Conservation (phyloP, 2,888 invertebrate genomes). For the Campopleginae sp. region DNA sequence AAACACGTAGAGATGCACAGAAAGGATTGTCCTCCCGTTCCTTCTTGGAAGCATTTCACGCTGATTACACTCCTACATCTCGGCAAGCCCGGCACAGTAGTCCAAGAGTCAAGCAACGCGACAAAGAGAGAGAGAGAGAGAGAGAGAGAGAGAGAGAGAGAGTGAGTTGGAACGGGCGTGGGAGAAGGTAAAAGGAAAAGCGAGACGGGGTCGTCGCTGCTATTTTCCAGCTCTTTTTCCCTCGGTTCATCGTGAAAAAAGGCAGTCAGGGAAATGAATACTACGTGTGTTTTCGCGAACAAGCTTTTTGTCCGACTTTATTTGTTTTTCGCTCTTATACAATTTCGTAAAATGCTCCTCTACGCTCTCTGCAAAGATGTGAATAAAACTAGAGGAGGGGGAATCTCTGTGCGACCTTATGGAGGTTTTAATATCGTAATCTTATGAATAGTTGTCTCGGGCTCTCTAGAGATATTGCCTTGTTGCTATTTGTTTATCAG, state of each 20-base stretch:
- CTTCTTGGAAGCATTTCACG: constrained; percentile 74
- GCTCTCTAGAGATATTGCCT: background rate
- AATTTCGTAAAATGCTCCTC: constrained; percentile 48
- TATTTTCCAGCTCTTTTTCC: constrained; percentile 60
- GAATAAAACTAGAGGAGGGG: constrained; percentile 21
- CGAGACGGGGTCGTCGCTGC: constrained; percentile 38
- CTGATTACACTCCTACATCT: constrained; percentile 75
- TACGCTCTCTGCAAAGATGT: background rate
- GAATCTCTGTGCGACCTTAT: background rate
- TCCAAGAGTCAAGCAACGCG: constrained; percentile 60
- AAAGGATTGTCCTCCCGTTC: constrained; percentile 68
- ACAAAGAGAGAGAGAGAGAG: constrained; percentile 35
- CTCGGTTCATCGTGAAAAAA: constrained; percentile 47
- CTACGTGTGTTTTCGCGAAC: constrained; percentile 54
- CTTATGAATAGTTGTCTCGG: background rate
- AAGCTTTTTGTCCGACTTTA: constrained; percentile 45
- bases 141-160: constrained; percentile 33
- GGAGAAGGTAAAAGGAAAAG: background rate
- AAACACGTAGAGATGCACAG: constrained; percentile 70
- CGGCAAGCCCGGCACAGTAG: constrained; percentile 23
- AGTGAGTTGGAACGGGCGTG: background rate
- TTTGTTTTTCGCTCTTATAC: constrained; percentile 48
- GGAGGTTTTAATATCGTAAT: background rate
- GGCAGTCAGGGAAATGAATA: constrained; percentile 59
- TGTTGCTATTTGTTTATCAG: background rate